Conservation (phyloP, 2,888 invertebrate genomes). For the Scaptomyza polygonia region DNA sequence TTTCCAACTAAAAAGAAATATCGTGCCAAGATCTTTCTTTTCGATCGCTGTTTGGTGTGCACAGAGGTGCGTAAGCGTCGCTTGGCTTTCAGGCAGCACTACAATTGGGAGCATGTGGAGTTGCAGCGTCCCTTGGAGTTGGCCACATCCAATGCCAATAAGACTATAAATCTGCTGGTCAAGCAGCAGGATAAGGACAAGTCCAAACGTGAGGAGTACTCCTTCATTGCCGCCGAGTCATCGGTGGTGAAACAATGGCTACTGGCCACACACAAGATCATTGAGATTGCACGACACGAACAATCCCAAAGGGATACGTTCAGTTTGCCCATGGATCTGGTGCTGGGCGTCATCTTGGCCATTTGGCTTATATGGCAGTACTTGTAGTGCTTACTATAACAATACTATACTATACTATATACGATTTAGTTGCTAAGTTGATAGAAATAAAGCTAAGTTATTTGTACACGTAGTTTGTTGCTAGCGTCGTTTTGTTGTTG, state of each 20-base stretch:
- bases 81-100: slow-evolving; percentile 82
- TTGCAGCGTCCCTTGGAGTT: slow-evolving; percentile 68
- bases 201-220: slow-evolving; percentile 74
- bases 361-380: slow-evolving; percentile 82
- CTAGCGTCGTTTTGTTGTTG: slow-evolving; percentile 1
- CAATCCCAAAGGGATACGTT: slow-evolving; percentile 70
- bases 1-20: slow-evolving; percentile 82
- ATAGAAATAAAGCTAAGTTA: slow-evolving; percentile 49
- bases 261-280: slow-evolving; percentile 75
- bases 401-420: neutral
- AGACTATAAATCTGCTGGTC: slow-evolving; percentile 73
- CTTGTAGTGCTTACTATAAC: slow-evolving; percentile 58
- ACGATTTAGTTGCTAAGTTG: slow-evolving; percentile 36
- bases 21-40: slow-evolving; percentile 82
- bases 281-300: slow-evolving; percentile 73
- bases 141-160: slow-evolving; percentile 70
- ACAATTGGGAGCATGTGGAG: slow-evolving; percentile 80
- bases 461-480: slow-evolving; percentile 27
- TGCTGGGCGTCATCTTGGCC: slow-evolving; percentile 71
- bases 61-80: slow-evolving; percentile 82
- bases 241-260: slow-evolving; percentile 80
- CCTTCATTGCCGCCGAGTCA: slow-evolving; percentile 77
- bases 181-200: slow-evolving; percentile 58
- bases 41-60: slow-evolving; percentile 82
- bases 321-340: slow-evolving; percentile 81